Base-by-base conservation (phyloP, 2,888 invertebrate species). In the Odontocerum albicorne region DNA sequence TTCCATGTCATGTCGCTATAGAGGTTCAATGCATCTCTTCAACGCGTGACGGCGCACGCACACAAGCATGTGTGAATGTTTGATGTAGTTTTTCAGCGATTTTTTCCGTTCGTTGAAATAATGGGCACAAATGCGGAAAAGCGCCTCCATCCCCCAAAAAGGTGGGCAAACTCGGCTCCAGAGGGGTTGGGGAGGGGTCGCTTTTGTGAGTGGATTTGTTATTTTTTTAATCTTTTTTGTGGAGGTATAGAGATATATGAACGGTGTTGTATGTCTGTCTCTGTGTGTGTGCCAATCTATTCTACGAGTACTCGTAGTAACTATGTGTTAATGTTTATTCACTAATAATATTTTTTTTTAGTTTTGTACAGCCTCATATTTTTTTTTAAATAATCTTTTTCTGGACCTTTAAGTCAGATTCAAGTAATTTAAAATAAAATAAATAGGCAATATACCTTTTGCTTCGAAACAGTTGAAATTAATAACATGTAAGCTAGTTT, bases 81-180 rank as follows among this genome's bases (percentile, higher is more conserved):
- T 42, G 54, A 58, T 59, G 59, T 56, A 59, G 52, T 58, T 60
- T 61, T 60, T 55, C 42, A 15, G 33, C 19, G 21, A 39, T 56
- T 61, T 61, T 60, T 60, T 58, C 52, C 55, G 57, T 58, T 58
- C 58, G 53, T 47, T 54, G 61, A 61, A 61, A 61, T 61, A 61
- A 61, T 61, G 61, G 61, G 61, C 57, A 58, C 58, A 61, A 61
- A 61, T 61, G 61, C 56, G 61, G 55, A 61, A 61, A 61, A 61
- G 55, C 61, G 60, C 40, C 42, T 39, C 50, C 46, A 15, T 46
- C 51, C 40, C 39, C 35, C 31, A 33, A 10, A n/a, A 19, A 27
- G 40, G 27, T 55, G 50, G 55, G 55, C 45, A 50, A 44, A 56
- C 45, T 45, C 40, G 50, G 39, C 50, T n/a, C 39, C 38, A 50